Percentiles rank a stretch among this genome's conserved stretches.
These are phyloP conservation scores for Asobara japonica DNA, from an alignment of 1,140 invertebrate species.

Conservation along the genomic window DNA sequence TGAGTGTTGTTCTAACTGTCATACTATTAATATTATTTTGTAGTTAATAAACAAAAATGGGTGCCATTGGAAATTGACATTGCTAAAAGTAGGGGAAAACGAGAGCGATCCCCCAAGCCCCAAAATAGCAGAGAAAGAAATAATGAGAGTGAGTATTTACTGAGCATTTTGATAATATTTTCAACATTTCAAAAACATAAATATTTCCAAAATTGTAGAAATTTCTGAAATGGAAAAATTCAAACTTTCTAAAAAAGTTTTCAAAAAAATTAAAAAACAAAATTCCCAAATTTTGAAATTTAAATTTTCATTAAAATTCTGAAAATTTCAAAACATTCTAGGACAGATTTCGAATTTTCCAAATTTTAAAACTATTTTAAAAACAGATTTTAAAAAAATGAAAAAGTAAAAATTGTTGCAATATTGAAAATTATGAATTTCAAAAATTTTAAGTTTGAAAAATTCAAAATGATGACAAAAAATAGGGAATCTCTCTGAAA, in stretches of 20 bases:
- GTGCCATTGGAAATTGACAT: constrained; percentile 78
- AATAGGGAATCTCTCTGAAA: constrained; percentile 4
- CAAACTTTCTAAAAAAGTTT: too few species aligned
- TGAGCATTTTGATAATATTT: too few species aligned
- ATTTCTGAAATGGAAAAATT: not conserved
- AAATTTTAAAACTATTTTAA: too few species aligned
- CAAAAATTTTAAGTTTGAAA: not conserved
- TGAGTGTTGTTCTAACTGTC: not conserved
- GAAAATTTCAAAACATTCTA: too few species aligned
- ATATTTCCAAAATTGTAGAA: not conserved
- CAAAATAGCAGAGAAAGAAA: constrained; percentile 58
- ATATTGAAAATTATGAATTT: too few species aligned
- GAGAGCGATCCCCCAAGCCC: constrained; percentile 61
- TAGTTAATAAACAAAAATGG: constrained; percentile 79
- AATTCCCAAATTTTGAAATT: too few species aligned
- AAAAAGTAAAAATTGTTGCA: too few species aligned
- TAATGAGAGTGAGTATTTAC: constrained; percentile 52
- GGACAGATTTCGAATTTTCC: too few species aligned
- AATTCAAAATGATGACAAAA: constrained; percentile 1
- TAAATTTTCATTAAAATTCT: too few species aligned
- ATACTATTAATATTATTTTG: constrained; percentile 29
- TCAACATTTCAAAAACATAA: not conserved
- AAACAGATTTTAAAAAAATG: too few species aligned
- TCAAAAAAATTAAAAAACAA: too few species aligned
- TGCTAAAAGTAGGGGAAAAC: constrained; percentile 64